Evolutionary conservation across 2,888 invertebrate genomes (phyloP).

Genomic region (Drosophila buzzatii): DNA sequence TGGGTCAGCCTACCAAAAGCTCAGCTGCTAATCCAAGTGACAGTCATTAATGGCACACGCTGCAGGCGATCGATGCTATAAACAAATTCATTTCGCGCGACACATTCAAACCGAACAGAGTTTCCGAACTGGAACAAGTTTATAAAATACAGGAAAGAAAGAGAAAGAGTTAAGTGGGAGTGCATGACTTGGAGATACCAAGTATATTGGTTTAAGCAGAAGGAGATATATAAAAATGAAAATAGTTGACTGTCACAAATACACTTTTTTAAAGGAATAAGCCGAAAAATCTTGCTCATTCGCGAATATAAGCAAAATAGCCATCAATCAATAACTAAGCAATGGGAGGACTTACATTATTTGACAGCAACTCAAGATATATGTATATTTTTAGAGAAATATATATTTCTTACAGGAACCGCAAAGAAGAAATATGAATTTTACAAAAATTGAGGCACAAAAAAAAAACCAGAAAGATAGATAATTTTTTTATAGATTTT

Average conservation of each 20-base stretch:
- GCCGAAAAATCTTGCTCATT: too few relatives aligned
- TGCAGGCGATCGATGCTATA: constrained; percentile 63
- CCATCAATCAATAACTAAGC: too few relatives aligned
- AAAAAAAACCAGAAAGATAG: too few relatives aligned
- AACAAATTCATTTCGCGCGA: constrained; percentile 72
- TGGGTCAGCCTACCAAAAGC: constrained; percentile 57
- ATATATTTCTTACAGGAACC: too few relatives aligned
- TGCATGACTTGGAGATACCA: neutral
- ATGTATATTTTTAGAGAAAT: too few relatives aligned
- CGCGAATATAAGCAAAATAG: too few relatives aligned
- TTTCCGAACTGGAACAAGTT: constrained; percentile 51
- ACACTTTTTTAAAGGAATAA: too few relatives aligned
- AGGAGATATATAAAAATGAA: neutral
- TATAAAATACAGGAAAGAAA: constrained; percentile 28
- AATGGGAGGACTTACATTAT: too few relatives aligned
- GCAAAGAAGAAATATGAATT: too few relatives aligned
- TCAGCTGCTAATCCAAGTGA: constrained; percentile 65
- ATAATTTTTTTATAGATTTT: too few relatives aligned
- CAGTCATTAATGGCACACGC: constrained; percentile 77
- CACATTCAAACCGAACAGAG: constrained; percentile 49
- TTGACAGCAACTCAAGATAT: too few relatives aligned
- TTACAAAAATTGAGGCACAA: too few relatives aligned
- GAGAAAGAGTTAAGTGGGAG: neutral
- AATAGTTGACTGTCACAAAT: neutral
- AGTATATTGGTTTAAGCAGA: neutral